Evolutionary conservation across 2,797 vertebrate genomes (phyloP).

Genomic region (Numenius phaeopus): DNA sequence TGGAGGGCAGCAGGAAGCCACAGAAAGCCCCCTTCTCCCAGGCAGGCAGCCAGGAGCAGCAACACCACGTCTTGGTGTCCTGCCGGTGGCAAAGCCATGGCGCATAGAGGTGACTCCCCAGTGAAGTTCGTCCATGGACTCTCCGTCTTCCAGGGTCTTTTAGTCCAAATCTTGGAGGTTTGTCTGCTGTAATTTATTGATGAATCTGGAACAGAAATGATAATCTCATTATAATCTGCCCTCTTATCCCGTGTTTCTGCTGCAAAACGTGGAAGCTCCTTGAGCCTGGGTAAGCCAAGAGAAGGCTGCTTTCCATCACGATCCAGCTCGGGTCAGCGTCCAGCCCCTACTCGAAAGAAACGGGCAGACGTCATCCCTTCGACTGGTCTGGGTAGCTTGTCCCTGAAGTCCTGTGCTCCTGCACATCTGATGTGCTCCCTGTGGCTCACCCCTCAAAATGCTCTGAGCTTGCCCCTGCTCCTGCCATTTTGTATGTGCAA

Average conservation of each 20-base stretch:
- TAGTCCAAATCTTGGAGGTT: neutral
- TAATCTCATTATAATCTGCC: neutral
- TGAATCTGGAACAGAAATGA: neutral
- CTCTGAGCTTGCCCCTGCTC: neutral
- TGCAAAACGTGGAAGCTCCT: neutral
- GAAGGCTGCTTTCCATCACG: neutral
- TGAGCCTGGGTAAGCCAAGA: neutral
- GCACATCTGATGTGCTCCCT: neutral
- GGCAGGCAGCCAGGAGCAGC: neutral
- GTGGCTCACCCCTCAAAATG: neutral
- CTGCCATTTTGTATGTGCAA: neutral
- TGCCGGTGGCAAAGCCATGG: accelerated
- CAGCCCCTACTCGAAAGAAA: neutral
- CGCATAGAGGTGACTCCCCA: accelerated
- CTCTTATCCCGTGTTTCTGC: neutral
- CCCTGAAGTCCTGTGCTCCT: neutral
- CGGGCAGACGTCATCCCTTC: neutral
- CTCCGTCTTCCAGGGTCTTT: neutral
- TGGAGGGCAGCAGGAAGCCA: neutral
- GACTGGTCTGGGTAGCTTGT: neutral
- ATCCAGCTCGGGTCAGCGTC: neutral
- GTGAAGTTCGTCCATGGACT: neutral
- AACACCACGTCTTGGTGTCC: neutral
- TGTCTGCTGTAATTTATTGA: neutral
- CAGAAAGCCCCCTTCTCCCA: neutral